A percentile compares a stretch with the other conserved stretches of the same genome.
Conservation (phyloP, 1,140 invertebrate genomes). For the Sitodiplosis mosellana region DNA sequence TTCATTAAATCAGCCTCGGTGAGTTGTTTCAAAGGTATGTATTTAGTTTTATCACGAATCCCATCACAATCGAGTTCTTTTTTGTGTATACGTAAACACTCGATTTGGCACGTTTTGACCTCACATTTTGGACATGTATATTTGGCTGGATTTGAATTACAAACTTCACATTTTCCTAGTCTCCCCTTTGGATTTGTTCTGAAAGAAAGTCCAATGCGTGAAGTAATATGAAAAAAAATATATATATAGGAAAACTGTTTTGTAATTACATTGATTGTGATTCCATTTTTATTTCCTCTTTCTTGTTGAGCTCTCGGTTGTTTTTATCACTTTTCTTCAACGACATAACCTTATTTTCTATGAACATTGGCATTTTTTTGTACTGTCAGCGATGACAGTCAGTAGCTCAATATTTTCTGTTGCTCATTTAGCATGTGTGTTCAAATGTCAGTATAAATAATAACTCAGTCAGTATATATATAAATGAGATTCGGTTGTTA, state of each 20-base stretch:
- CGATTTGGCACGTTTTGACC: slow-evolving; percentile 63
- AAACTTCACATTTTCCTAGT: slow-evolving; percentile 60
- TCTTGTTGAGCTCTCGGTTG: no score
- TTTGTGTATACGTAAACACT: slow-evolving; percentile 71
- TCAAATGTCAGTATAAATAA: no score
- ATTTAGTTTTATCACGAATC: slow-evolving; percentile 59
- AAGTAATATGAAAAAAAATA: slow-evolving; percentile 80
- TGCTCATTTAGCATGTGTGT: no score
- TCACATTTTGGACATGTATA: slow-evolving; percentile 81
- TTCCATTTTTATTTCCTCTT: no score
- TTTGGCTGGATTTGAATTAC: slow-evolving; percentile 38
- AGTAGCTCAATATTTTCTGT: no score
- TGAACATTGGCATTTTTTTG: background rate
- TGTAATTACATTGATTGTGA: background rate
- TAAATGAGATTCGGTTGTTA: no score
- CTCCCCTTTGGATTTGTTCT: no score
- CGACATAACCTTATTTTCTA: no score
- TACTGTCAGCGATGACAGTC: no score
- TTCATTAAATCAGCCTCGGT: slow-evolving; percentile 53
- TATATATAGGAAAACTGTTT: background rate
- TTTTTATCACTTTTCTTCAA: no score
- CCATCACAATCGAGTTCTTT: slow-evolving; percentile 60
- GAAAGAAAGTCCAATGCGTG: no score
- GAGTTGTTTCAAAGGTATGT: slow-evolving; percentile 47
- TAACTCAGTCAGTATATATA: no score